These are phyloP conservation scores for Norana najaformis DNA, from an alignment of 2,888 invertebrate species.

Conservation along the genomic window DNA sequence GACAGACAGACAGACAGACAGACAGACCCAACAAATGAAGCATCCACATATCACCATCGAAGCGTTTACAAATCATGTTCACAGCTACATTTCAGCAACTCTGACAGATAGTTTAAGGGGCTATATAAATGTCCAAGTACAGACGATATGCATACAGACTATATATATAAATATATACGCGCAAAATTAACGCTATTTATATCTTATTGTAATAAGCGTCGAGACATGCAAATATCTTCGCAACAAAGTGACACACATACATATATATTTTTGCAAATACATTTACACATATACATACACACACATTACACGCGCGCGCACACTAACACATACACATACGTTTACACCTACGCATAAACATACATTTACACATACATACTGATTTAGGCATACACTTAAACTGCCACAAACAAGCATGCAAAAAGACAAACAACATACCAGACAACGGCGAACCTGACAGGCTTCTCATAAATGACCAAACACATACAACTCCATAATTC, in stretches of 20 bases:
- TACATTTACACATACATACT: background rate
- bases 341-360: background rate
- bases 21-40: too few relatives aligned
- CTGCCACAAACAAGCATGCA: too few relatives aligned
- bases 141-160: background rate
- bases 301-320: background rate
- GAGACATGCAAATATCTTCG: background rate
- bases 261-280: background rate
- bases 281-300: background rate
- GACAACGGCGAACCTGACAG: too few relatives aligned
- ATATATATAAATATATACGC: background rate
- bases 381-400: too few relatives aligned
- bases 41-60: background rate
- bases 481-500: too few relatives aligned
- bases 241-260: too few relatives aligned
- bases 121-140: background rate
- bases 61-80: background rate
- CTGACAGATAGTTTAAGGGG: background rate
- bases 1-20: constrained; percentile 24
- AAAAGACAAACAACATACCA: too few relatives aligned
- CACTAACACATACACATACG: background rate
- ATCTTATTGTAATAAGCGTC: too few relatives aligned
- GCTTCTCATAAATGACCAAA: too few relatives aligned
- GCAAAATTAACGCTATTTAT: background rate
- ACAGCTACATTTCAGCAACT: background rate